Evolutionary conservation across 1,140 invertebrate species (phyloP).

Genomic region (Zaprionus kolodkinae): DNA sequence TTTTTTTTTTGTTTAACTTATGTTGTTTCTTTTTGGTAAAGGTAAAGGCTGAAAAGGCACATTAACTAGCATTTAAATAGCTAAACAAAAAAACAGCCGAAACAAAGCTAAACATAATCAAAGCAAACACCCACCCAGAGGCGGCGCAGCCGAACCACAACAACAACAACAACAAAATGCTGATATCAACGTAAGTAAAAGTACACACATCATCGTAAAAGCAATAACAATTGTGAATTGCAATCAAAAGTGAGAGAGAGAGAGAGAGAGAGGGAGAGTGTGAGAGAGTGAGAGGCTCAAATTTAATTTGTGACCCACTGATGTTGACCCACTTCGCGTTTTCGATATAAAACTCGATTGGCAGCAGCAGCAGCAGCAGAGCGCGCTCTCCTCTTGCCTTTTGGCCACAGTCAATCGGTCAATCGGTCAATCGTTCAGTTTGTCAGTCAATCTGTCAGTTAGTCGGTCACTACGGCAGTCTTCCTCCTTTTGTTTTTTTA

Average conservation of each 20-base stretch:
- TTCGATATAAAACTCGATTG: constrained; percentile 25
- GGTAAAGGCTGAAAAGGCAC: constrained; percentile 40
- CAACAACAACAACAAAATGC: constrained; percentile 53
- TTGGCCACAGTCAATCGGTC: constrained; percentile 40
- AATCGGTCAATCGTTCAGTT: constrained; percentile 32
- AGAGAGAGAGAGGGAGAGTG: constrained; percentile 15
- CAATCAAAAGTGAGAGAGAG: constrained; percentile 58
- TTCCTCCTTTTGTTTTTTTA: constrained; percentile 29
- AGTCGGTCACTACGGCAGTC: background rate
- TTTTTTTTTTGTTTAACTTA: constrained; percentile 32
- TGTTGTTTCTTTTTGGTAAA: constrained; percentile 51
- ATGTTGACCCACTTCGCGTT: constrained; percentile 69
- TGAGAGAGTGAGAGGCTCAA: constrained; percentile 27
- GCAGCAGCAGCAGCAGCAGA: background rate
- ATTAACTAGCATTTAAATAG: constrained; percentile 47
- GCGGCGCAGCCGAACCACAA: constrained; percentile 25
- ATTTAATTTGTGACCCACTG: constrained; percentile 64
- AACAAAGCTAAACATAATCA: constrained; percentile 40
- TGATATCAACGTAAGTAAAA: constrained; percentile 81
- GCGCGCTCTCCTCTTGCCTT: constrained; percentile 18
- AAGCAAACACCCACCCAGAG: constrained; percentile 55
- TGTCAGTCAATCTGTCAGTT: constrained; percentile 15
- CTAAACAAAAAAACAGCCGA: constrained; percentile 47
- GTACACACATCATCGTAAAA: constrained; percentile 25
- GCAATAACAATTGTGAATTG: constrained; percentile 20